Evolutionary conservation across 2,113 vertebrate species (phyloP).

Genomic region (Myanophis thanlyinensis): DNA sequence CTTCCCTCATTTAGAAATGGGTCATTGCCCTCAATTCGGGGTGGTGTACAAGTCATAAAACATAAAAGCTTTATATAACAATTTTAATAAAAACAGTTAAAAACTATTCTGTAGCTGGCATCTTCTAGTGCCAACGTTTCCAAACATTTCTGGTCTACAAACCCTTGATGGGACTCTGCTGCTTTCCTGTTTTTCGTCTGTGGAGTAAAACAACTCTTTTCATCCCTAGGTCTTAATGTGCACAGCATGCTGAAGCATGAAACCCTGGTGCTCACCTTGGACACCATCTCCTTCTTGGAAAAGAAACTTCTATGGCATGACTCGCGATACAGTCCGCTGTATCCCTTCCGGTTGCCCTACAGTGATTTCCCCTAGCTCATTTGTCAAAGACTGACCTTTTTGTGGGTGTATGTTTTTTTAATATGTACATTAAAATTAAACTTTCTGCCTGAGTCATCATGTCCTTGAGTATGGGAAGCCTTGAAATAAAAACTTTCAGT

Average conservation of each 20-base stretch:
- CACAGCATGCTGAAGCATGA: slow-evolving; percentile 88
- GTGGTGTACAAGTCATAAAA: background rate
- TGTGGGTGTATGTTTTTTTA: background rate
- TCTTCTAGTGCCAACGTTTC: background rate
- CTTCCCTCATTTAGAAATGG: background rate
- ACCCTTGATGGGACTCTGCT: background rate
- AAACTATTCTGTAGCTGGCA: background rate
- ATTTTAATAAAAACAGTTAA: background rate
- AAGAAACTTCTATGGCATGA: slow-evolving; percentile 87
- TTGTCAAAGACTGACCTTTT: background rate
- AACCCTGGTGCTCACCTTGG: slow-evolving; percentile 79
- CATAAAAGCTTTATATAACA: background rate
- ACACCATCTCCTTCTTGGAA: slow-evolving; percentile 79
- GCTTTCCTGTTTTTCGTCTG: background rate
- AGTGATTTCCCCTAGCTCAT: slow-evolving; percentile 65
- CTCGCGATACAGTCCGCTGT: slow-evolving; percentile 68
- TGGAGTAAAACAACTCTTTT: too few relatives aligned
- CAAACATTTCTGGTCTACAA: background rate
- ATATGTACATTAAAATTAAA: background rate
- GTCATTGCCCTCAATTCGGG: background rate
- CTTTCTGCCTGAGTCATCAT: background rate
- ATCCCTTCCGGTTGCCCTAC: slow-evolving; percentile 83
- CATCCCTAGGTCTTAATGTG: slow-evolving; percentile 80
- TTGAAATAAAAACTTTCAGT: background rate
- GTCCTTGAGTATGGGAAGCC: background rate